These are phyloP conservation scores for Conomelus anceps DNA, from an alignment of 2,888 invertebrate genomes.

Conservation along the genomic window DNA sequence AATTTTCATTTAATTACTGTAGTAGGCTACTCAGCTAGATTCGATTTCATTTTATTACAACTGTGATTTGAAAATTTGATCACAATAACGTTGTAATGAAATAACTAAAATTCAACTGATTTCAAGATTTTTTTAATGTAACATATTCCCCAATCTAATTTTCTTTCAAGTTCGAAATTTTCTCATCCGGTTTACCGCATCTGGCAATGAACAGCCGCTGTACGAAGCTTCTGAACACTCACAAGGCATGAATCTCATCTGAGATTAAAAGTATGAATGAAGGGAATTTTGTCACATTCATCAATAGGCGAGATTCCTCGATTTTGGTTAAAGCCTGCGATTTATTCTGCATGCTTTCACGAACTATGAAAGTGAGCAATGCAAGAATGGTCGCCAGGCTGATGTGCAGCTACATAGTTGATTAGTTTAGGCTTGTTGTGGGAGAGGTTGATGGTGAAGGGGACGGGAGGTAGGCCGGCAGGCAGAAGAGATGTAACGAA, in stretches of 20 bases:
- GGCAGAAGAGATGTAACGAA: not conserved
- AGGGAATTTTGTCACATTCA: not conserved
- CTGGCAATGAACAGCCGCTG: not conserved
- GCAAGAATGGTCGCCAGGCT: not conserved
- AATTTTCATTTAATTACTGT: too few species aligned
- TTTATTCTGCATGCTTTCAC: not conserved
- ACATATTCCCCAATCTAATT: too few species aligned
- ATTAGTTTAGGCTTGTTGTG: not conserved
- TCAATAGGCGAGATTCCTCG: not conserved
- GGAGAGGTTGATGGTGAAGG: not conserved
- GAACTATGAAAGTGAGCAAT: not conserved
- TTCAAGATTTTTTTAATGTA: too few species aligned
- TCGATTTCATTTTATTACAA: too few species aligned
- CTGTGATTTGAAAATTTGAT: too few species aligned
- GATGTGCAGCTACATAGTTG: not conserved
- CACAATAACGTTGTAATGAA: too few species aligned
- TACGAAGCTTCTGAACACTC: not conserved
- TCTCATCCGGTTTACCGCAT: not conserved
- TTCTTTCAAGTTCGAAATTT: not conserved
- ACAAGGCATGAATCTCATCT: not conserved
- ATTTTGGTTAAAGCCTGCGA: not conserved
- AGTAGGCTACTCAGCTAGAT: too few species aligned
- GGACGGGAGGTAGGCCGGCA: not conserved
- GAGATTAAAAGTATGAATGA: not conserved
- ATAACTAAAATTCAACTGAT: too few species aligned